A percentile compares a stretch with the other conserved stretches of the same genome.
These are phyloP conservation scores for Parthenolecanium corni DNA, from an alignment of 2,888 invertebrate species.

Conservation along the genomic window DNA sequence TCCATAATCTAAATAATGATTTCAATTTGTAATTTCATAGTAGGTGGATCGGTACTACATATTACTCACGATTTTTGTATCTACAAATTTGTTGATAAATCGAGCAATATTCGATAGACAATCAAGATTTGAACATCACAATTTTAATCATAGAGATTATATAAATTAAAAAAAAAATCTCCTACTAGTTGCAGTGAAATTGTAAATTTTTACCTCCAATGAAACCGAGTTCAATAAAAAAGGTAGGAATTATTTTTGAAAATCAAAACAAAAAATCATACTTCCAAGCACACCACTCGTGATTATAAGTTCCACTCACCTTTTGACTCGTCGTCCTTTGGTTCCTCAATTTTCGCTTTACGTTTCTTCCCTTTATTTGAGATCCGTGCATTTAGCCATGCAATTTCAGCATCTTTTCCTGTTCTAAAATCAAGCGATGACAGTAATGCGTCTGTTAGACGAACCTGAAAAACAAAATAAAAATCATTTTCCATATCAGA, in stretches of 20 bases:
- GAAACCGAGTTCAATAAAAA: neutral
- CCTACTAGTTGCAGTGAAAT: neutral
- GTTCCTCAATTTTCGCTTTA: slow-evolving; percentile 7
- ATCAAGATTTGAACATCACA: no score
- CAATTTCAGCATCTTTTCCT: slow-evolving; percentile 71
- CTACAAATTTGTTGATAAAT: no score
- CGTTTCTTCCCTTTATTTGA: slow-evolving; percentile 12
- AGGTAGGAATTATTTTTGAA: neutral
- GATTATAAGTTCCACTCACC: neutral
- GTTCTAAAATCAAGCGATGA: slow-evolving; percentile 74
- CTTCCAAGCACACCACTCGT: neutral
- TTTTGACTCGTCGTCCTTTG: neutral
- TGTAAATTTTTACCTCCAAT: neutral
- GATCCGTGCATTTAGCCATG: slow-evolving; percentile 72
- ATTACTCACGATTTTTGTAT: no score
- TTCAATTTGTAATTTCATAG: no score
- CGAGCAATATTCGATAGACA: no score
- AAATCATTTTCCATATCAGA: neutral
- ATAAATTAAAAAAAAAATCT: no score
- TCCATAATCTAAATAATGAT: no score
- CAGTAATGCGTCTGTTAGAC: slow-evolving; percentile 81
- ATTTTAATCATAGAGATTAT: no score
- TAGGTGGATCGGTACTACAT: no score
- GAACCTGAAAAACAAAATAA: slow-evolving; percentile 49
- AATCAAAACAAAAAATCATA: neutral